Evolutionary conservation across 2,113 vertebrate genomes (phyloP).

Genomic region (Alosa alosa): DNA sequence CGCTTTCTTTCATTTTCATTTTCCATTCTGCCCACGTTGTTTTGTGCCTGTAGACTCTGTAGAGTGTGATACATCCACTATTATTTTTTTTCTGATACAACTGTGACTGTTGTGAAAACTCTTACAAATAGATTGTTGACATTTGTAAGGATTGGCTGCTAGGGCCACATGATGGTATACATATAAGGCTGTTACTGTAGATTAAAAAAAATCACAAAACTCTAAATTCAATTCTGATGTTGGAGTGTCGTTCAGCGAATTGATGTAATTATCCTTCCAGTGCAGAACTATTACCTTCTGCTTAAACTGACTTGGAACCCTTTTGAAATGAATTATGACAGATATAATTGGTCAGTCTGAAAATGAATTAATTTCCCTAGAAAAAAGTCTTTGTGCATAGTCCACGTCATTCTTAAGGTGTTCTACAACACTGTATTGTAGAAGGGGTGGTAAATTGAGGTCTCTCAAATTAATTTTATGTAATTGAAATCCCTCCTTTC

Average conservation of each 20-base stretch:
- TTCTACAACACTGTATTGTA: slow-evolving; percentile 15
- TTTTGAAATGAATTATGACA: slow-evolving; percentile 11
- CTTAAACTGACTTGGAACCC: slow-evolving; percentile 19
- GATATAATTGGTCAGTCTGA: slow-evolving; percentile 22
- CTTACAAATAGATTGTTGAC: neutral
- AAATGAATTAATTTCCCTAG: slow-evolving; percentile 33
- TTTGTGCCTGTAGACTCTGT: neutral
- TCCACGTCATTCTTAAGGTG: slow-evolving; percentile 18
- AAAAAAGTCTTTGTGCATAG: neutral
- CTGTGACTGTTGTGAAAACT: neutral
- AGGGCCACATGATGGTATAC: neutral
- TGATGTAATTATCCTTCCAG: slow-evolving; percentile 31
- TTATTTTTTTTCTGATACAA: neutral
- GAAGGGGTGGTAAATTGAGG: slow-evolving; percentile 21
- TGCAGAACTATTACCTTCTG: slow-evolving; percentile 15
- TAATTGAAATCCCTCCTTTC: slow-evolving; percentile 27
- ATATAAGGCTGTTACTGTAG: neutral
- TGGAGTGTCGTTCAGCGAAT: slow-evolving; percentile 27
- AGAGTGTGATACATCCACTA: neutral
- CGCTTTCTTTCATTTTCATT: neutral
- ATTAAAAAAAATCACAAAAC: neutral
- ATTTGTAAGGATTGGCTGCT: neutral
- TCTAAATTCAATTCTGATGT: slow-evolving; percentile 8
- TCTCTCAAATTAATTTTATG: slow-evolving; percentile 23
- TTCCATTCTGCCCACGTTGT: neutral